Evolutionary conservation across 2,888 invertebrate species (phyloP).

Genomic region (Andrena fulva): DNA sequence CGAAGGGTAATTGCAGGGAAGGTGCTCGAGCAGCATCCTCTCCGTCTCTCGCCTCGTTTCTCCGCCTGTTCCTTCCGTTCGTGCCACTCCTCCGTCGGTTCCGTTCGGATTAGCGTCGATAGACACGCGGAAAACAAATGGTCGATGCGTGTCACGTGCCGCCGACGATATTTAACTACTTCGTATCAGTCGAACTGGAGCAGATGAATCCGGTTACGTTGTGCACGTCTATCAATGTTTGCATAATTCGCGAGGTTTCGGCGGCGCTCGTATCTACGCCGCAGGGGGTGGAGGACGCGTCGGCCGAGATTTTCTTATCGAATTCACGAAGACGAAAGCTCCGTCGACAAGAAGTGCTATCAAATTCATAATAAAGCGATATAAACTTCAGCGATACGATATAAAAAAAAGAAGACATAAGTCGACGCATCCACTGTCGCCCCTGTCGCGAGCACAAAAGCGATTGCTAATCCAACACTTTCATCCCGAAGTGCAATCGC

Average conservation of each 20-base stretch:
- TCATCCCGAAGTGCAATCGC: background rate
- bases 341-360: too few species aligned
- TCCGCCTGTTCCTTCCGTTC: background rate
- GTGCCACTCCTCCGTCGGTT: background rate
- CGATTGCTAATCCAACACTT: background rate
- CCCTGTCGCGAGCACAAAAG: background rate
- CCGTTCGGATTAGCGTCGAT: conserved; percentile 8
- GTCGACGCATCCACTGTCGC: background rate
- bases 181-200: conserved; percentile 46
- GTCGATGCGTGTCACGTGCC: conserved; percentile 37
- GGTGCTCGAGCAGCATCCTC: background rate
- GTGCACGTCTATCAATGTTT: conserved; percentile 30
- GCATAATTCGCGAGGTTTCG: conserved; percentile 28
- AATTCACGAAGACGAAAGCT: too few species aligned
- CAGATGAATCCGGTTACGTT: conserved; percentile 43
- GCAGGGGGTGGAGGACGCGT: background rate
- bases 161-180: conserved; percentile 23
- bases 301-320: too few species aligned
- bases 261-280: background rate
- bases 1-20: conserved; percentile 4
- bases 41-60: background rate
- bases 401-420: background rate
- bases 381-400: background rate
- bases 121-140: conserved; percentile 55
- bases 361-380: background rate